Conservation (phyloP, 2,113 vertebrate species). For the Oxyruncus cristatus region DNA sequence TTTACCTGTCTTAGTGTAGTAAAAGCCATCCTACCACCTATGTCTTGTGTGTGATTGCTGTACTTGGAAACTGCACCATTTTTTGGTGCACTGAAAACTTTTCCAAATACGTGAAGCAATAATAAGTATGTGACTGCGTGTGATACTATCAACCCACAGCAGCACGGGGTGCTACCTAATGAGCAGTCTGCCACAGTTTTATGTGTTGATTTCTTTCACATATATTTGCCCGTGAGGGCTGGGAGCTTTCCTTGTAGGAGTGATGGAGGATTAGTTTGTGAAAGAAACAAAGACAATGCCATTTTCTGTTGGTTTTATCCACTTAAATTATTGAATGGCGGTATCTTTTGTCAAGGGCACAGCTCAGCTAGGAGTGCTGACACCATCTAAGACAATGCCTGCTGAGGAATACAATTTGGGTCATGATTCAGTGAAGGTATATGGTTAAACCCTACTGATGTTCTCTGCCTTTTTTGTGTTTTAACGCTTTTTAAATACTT, state of each 20-base stretch:
- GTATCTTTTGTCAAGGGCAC: background rate
- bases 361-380: background rate
- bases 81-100: background rate
- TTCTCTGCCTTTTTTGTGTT: background rate
- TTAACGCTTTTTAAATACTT: background rate
- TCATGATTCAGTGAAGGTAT: background rate
- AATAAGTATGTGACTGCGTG: background rate
- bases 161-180: background rate
- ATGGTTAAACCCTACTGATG: background rate
- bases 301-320: background rate
- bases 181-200: background rate
- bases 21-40: background rate
- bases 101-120: background rate
- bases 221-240: background rate
- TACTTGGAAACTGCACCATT: background rate
- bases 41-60: background rate
- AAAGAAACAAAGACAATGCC: background rate
- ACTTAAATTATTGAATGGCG: fast-evolving
- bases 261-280: background rate
- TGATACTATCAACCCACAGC: background rate
- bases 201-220: background rate
- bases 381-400: background rate
- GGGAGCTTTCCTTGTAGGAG: background rate
- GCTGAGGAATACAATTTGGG: background rate
- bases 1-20: background rate